Percentiles rank a stretch among this genome's conserved stretches.
Conservation (phyloP, 2,113 vertebrate genomes). For the Gadus macrocephalus region DNA sequence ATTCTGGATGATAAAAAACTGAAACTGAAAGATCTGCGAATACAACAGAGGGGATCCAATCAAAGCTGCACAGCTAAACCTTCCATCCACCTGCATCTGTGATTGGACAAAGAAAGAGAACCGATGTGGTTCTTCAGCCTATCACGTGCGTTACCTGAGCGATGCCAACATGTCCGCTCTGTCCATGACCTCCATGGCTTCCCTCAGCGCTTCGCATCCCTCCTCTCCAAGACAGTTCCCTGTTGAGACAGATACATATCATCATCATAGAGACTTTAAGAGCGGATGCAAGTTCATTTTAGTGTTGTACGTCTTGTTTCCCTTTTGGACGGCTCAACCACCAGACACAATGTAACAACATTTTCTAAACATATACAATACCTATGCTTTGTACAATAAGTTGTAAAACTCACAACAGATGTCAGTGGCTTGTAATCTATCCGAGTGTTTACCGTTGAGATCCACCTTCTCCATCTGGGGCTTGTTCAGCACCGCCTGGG, state of each 20-base stretch:
- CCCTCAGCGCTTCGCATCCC: constrained; percentile 85
- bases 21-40: not conserved
- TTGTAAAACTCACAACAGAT: not conserved
- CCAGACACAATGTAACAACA: too few species aligned
- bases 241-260: constrained; percentile 42
- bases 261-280: not conserved
- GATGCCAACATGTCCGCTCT: constrained; percentile 83
- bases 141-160: constrained; percentile 73
- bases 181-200: constrained; percentile 78
- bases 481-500: constrained; percentile 79
- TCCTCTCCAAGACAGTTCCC: constrained; percentile 89
- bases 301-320: too few species aligned
- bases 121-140: not conserved
- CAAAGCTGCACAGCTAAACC: too few species aligned
- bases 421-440: not conserved
- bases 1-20: not conserved
- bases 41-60: too few species aligned
- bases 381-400: too few species aligned
- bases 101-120: too few species aligned
- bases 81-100: too few species aligned
- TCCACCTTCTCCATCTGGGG: constrained; percentile 84
- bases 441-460: constrained; percentile 80
- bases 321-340: too few species aligned
- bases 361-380: too few species aligned
- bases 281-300: too few species aligned